phyloP scores from a whole-genome alignment of 2,888 invertebrate species.

The Smittia aterrima region DNA sequence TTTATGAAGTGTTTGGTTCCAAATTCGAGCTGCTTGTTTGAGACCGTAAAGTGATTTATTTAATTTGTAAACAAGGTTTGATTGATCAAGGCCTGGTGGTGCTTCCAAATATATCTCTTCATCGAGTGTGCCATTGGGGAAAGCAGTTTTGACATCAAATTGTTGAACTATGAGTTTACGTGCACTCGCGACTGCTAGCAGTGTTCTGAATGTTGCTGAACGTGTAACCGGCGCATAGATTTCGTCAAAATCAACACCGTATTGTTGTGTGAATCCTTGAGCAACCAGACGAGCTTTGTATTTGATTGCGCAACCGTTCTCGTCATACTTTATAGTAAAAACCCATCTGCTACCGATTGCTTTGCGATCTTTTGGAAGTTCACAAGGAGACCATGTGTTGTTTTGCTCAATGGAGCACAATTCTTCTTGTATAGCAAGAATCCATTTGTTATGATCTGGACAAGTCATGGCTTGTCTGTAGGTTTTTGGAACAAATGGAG shows the following conservation, averaged over 20 bases:
- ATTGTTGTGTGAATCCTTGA: conserved; percentile 46
- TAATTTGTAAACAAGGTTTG: conserved; percentile 43
- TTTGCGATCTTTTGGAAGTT: conserved; percentile 43
- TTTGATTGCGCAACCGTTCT: conserved; percentile 44
- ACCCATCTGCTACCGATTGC: conserved; percentile 46
- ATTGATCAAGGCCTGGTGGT: conserved; percentile 41
- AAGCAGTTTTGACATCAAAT: conserved; percentile 44
- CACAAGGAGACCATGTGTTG: conserved; percentile 44
- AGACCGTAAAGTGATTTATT: conserved; percentile 45
- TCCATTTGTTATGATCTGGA: conserved; percentile 43
- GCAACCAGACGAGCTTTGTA: conserved; percentile 47
- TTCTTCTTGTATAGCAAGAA: conserved; percentile 44
- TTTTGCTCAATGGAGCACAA: conserved; percentile 43
- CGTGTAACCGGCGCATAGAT: conserved; percentile 48
- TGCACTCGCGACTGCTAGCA: not conserved
- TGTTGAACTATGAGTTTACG: conserved; percentile 43
- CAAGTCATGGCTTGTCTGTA: conserved; percentile 38
- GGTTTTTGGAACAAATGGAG: conserved; percentile 29
- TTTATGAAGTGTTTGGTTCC: no score
- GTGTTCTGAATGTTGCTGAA: not conserved
- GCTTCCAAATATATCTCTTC: conserved; percentile 44
- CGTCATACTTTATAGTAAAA: conserved; percentile 45
- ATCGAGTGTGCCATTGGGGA: conserved; percentile 44
- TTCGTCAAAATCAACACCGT: conserved; percentile 46
- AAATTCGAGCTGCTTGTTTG: conserved; percentile 45